Evolutionary conservation across 1,140 invertebrate species (phyloP), one percentile per base, ranked within the genome.

Genomic region (Andrena cerasifolii): DNA sequence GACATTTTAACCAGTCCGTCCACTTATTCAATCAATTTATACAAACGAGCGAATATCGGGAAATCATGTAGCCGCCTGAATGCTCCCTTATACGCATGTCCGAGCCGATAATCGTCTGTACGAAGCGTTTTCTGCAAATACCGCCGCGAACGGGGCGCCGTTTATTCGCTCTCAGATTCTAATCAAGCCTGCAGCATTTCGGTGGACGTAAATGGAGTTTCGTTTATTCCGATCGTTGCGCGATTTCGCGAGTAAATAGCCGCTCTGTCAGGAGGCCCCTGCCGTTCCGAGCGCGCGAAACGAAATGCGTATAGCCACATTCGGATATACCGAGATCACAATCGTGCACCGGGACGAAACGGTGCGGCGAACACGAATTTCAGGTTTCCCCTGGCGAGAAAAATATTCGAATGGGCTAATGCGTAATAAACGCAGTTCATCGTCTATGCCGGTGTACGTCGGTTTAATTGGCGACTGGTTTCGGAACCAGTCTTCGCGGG

Each of bases 381-480:
- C 82, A 83, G 67, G 80, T 84, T 84, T 72, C 54, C 26, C 16
- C 1, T 54, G 12, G 8, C 12, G 62, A 68, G n/a, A 77, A 81
- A 80, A 67, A 49, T 67, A 49, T 16, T 28, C 72, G 73, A 81
- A 85, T 85, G 70, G 74, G 68, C 78, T 76, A 81, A 82, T 85
- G 85, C 75, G 56, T 82, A 82, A 85, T 84, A 85, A 84, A 73
- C 73, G 74, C 70, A 51, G 71, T 45, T 47, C 79, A 80, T 80
- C 75, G 65, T 26, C 59, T 75, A 71, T 49, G 58, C 73, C 66
- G 43, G 79, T 85, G 63, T n/a, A n/a, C n/a, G n/a, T 75, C 71
- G 67, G 43, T 79, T 85, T 85, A 85, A 85, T 82, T 85, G 79
- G 79, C 84, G 73, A 85, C 84, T 79, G 83, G 83, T 78, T 68